A percentile compares a stretch with the other conserved stretches of the same genome.
phyloP scores from a whole-genome alignment of 1,140 invertebrate species.

The Phthorimaea operculella region DNA sequence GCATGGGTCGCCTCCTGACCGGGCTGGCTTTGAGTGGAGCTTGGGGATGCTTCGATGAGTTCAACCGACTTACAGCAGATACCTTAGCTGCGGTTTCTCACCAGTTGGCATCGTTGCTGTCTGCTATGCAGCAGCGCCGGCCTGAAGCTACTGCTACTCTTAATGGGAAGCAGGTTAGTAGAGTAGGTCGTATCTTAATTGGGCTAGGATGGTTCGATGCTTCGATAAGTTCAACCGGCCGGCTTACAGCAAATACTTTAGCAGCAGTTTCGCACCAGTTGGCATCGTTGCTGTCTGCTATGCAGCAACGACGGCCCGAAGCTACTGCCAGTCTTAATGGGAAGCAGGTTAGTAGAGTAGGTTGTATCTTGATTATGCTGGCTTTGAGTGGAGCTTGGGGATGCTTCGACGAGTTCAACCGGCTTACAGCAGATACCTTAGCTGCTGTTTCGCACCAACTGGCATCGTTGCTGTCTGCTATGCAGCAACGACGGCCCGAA shows the following conservation, averaged over 20 bases:
- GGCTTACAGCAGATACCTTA: slow-evolving; percentile 91
- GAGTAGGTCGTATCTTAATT: slow-evolving; percentile 90
- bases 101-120: slow-evolving; percentile 79
- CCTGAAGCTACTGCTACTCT: slow-evolving; percentile 69
- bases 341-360: slow-evolving; percentile 84
- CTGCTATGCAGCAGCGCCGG: slow-evolving; percentile 59
- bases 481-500: slow-evolving; percentile 11
- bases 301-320: slow-evolving; percentile 39
- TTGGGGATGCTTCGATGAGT: slow-evolving; percentile 99
- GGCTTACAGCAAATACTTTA: slow-evolving; percentile 89
- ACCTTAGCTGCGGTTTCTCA: slow-evolving; percentile 90
- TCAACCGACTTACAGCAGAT: slow-evolving; percentile 93
- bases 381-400: slow-evolving; percentile 98
- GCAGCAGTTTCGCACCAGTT: slow-evolving; percentile 88
- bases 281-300: slow-evolving; percentile 78
- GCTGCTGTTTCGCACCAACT: slow-evolving; percentile 88
- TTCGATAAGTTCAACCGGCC: slow-evolving; percentile 99
- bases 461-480: slow-evolving; percentile 77
- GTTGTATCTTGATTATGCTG: slow-evolving; percentile 89
- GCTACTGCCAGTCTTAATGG: slow-evolving; percentile 74
- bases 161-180: slow-evolving; percentile 81
- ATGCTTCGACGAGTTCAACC: slow-evolving; percentile 99
- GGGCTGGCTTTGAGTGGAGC: slow-evolving; percentile 95
- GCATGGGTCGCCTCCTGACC: slow-evolving; percentile 92
- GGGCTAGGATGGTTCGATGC: slow-evolving; percentile 95